Conservation (phyloP, 2,797 vertebrate species). For the Sebastes vulpes region DNA sequence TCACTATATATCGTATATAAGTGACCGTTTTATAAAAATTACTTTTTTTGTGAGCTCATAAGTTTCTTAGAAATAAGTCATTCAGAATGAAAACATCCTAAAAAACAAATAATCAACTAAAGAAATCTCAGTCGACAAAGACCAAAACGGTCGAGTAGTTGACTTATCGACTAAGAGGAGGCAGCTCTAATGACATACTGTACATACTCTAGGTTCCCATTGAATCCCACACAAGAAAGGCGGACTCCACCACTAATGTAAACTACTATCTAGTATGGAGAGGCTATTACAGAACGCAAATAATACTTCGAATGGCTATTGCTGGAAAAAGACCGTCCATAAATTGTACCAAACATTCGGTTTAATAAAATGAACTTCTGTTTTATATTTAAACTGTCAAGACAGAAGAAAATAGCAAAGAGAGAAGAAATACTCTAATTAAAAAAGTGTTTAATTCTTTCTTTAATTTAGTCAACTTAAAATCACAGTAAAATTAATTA, state of each 20-base stretch:
- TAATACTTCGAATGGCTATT: not conserved
- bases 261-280: not conserved
- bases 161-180: too few species aligned
- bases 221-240: too few species aligned
- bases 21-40: too few species aligned
- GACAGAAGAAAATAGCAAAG: not conserved
- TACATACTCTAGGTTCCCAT: too few species aligned
- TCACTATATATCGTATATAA: not conserved
- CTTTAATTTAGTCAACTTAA: not conserved
- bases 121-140: too few species aligned
- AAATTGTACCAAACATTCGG: not conserved
- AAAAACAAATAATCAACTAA: too few species aligned
- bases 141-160: too few species aligned
- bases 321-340: not conserved
- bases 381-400: not conserved
- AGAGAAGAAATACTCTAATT: not conserved
- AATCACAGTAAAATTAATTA: not conserved
- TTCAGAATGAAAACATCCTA: too few species aligned
- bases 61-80: too few species aligned
- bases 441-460: not conserved
- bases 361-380: not conserved
- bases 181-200: too few species aligned
- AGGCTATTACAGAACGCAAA: not conserved
- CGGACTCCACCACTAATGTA: not conserved
- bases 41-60: too few species aligned